phyloP scores from a whole-genome alignment of 2,888 invertebrate genomes.

The Dryococelus australis region DNA sequence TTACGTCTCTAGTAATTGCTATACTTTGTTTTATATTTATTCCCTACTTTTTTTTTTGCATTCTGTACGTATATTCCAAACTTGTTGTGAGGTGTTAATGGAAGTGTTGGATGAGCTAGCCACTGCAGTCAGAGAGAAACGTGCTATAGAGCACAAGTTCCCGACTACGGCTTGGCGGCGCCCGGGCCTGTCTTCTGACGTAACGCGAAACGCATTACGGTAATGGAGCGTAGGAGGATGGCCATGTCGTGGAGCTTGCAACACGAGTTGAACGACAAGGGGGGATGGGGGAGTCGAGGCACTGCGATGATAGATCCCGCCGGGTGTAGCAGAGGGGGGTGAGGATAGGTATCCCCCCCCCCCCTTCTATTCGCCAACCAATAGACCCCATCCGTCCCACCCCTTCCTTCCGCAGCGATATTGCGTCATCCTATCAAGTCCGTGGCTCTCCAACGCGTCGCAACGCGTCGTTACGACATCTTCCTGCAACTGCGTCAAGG shows the following conservation, averaged over 20 bases:
- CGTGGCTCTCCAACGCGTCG: neutral
- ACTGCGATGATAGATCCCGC: neutral
- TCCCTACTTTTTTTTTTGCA: no score
- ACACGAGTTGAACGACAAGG: neutral
- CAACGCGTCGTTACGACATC: neutral
- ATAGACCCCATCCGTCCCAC: neutral
- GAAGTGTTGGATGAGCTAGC: no score
- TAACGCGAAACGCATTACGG: conserved; percentile 7
- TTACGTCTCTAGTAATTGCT: no score
- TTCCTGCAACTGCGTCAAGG: neutral
- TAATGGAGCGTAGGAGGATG: conserved; percentile 1
- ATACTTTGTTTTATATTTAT: no score
- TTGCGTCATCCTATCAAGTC: neutral
- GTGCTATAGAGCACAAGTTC: neutral
- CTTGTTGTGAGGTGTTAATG: no score
- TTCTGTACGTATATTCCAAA: no score
- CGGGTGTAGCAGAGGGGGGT: neutral
- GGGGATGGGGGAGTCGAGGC: neutral
- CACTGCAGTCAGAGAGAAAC: no score
- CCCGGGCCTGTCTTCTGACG: neutral
- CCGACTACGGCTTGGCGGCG: neutral
- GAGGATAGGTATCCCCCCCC: neutral
- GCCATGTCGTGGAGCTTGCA: neutral
- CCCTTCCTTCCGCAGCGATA: neutral
- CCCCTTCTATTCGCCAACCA: neutral